phyloP scores from a whole-genome alignment of 2,113 vertebrate genomes.

The Paratilapia polleni region DNA sequence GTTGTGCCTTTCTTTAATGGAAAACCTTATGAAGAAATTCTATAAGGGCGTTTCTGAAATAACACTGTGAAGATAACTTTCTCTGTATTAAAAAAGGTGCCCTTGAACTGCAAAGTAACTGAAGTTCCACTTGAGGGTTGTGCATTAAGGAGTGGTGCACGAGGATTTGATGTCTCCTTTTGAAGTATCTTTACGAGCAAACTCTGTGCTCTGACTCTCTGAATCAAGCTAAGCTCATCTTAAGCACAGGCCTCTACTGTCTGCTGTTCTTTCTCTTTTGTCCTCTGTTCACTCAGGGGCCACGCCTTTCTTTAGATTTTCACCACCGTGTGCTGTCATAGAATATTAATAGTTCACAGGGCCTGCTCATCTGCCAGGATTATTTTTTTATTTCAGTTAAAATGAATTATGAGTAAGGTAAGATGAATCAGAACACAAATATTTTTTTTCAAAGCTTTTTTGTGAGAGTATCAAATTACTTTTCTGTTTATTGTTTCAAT shows the following conservation, averaged over 20 bases:
- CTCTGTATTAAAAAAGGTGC: conserved; percentile 61
- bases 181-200: conserved; percentile 77
- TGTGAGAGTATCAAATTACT: no score
- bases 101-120: conserved; percentile 71
- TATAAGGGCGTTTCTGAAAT: conserved; percentile 38
- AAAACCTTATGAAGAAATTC: conserved; percentile 17
- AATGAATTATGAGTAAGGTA: background rate
- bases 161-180: conserved; percentile 75
- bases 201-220: conserved; percentile 67
- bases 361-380: conserved; percentile 13
- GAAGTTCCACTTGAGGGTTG: conserved; percentile 64
- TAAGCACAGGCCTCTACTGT: conserved; percentile 60
- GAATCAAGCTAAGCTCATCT: conserved; percentile 71
- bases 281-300: conserved; percentile 48
- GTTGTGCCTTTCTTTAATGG: conserved; percentile 7
- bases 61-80: conserved; percentile 54
- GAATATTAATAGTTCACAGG: conserved; percentile 68
- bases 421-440: background rate
- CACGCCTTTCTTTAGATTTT: conserved; percentile 37
- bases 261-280: conserved; percentile 42
- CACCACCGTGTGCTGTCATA: conserved; percentile 36
- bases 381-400: background rate
- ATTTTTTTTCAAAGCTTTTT: no score
- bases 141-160: conserved; percentile 50
- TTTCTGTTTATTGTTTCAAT: no score